Conservation (phyloP, 2,113 vertebrate genomes). For the Cyphomyrus discorhynchus region DNA sequence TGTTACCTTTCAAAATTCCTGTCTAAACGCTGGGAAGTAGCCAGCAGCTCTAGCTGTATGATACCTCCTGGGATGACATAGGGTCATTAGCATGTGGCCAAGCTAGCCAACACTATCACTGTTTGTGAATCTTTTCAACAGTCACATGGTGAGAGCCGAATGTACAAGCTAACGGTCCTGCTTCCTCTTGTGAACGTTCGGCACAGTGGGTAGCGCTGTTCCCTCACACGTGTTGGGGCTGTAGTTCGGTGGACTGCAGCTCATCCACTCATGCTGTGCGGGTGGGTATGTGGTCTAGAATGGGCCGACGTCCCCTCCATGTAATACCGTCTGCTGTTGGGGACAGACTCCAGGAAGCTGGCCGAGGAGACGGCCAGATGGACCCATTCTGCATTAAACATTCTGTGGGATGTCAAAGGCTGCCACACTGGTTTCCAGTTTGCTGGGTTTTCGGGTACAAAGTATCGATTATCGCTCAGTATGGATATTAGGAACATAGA, state of each 20-base stretch:
- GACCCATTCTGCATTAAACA: neutral
- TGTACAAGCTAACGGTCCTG: neutral
- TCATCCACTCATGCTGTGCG: neutral
- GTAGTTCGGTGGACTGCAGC: neutral
- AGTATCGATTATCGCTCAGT: neutral
- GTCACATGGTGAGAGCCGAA: neutral
- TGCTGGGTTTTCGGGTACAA: neutral
- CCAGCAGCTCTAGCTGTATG: neutral
- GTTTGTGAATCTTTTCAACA: neutral
- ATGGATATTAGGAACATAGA: neutral
- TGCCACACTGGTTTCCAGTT: neutral
- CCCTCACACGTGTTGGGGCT: neutral
- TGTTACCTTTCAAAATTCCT: neutral
- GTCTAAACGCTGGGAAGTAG: neutral
- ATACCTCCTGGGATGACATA: neutral
- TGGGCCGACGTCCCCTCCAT: neutral
- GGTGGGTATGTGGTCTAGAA: neutral
- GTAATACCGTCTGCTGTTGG: neutral
- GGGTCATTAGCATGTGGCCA: neutral
- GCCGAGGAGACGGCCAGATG: neutral
- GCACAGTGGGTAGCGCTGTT: neutral
- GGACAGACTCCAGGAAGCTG: neutral
- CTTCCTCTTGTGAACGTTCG: neutral
- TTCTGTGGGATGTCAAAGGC: too few relatives aligned
- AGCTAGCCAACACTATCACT: neutral